Percentiles rank a stretch among this genome's conserved stretches.
These are phyloP conservation scores for Colossoma macropomum DNA, from an alignment of 2,113 vertebrate genomes.

Conservation along the genomic window DNA sequence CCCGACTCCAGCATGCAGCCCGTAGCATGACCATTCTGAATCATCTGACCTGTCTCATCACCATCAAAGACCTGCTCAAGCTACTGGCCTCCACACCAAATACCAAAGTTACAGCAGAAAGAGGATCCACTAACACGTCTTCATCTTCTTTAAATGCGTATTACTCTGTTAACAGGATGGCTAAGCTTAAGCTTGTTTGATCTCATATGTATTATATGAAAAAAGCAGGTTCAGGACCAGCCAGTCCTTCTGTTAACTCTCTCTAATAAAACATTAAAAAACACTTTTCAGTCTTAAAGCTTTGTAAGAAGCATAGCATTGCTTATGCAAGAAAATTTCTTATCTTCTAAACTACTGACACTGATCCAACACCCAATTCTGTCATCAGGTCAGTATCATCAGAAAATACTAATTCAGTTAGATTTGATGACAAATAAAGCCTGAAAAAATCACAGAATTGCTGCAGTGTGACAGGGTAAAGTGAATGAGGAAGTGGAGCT, in stretches of 20 bases:
- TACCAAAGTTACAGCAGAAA: neutral
- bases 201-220: neutral
- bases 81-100: neutral
- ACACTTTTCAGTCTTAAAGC: neutral
- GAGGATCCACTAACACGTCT: neutral
- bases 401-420: no score
- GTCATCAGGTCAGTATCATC: no score
- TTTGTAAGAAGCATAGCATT: neutral
- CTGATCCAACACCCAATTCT: no score
- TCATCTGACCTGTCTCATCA: neutral
- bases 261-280: neutral
- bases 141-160: neutral
- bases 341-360: no score
- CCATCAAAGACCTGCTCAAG: neutral
- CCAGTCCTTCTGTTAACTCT: no score
- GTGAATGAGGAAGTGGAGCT: no score
- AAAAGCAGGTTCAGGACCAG: neutral
- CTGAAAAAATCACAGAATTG: no score
- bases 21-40: conserved; percentile 43
- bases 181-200: neutral
- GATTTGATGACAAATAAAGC: no score
- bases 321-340: no score
- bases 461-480: no score
- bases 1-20: conserved; percentile 50
- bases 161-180: neutral